phyloP scores from a whole-genome alignment of 2,888 invertebrate species.

The Mactromeris polynyma region DNA sequence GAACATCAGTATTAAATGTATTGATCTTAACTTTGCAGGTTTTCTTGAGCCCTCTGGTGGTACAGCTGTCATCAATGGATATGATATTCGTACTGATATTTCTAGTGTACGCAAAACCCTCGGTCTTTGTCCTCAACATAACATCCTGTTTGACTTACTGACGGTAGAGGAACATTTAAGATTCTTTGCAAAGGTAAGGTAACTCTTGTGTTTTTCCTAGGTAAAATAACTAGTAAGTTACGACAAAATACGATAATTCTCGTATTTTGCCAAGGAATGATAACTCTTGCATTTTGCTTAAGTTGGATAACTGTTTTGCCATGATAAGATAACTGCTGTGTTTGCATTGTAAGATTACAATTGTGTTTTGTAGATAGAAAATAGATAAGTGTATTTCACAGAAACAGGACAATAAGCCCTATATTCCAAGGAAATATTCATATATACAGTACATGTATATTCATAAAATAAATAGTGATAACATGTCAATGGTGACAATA shows the following conservation, averaged over 20 bases:
- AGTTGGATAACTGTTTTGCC: too few species aligned
- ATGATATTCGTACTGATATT: conserved; percentile 90
- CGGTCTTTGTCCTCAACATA: conserved; percentile 94
- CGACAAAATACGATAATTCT: background rate
- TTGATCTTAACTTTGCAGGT: conserved; percentile 65
- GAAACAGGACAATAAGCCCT: too few species aligned
- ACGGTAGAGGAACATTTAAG: conserved; percentile 94
- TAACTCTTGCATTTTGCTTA: too few species aligned
- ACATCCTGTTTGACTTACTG: conserved; percentile 93
- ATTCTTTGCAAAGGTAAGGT: conserved; percentile 91
- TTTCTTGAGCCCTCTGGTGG: conserved; percentile 88
- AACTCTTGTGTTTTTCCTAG: background rate
- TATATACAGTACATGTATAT: too few species aligned
- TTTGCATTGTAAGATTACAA: too few species aligned
- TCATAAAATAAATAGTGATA: too few species aligned
- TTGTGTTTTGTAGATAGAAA: too few species aligned
- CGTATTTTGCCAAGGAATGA: background rate
- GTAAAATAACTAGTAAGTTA: background rate
- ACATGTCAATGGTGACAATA: too few species aligned
- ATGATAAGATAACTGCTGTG: too few species aligned
- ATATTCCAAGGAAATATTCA: too few species aligned
- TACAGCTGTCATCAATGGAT: conserved; percentile 91
- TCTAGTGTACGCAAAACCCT: conserved; percentile 91
- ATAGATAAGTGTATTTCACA: too few species aligned
- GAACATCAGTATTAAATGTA: too few species aligned